Base-by-base conservation (phyloP, 2,113 vertebrate species). In the Pseudolaguvia tuberculata region DNA sequence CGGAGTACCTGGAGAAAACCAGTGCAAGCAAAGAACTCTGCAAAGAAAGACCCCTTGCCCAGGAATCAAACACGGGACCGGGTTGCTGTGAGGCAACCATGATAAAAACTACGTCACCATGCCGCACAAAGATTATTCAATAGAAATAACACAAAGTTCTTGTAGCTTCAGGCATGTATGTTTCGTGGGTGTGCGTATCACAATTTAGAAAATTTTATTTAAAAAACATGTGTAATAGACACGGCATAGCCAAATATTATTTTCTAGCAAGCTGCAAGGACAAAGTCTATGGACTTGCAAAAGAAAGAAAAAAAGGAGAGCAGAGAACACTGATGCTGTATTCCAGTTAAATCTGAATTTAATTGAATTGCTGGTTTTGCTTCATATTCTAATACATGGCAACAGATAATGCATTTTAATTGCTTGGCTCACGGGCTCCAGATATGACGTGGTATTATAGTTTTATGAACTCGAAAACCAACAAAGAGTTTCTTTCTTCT, bases 401-500 rank as follows among this genome's bases (percentile, higher is more conserved):
- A 62, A 66, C 75, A 70, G 75, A 78, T 81, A 78, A 81, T 75
- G 73, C 66, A 71, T 75, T 81, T 78, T 78, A 81, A 81, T 81
- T 75, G 72, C 77, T 61, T 50, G 23, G 70, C 29, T 57, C 65
- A 31, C 71, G 39, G 15, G 72, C 52, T 66, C 72, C 31, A 62
- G 79, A 80, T 77, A 70, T 70, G 79, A 80, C 69, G 75, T 80
- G 79, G 70, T 74, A 70, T 80, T 72, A 67, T 48, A 47, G 63
- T 73, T 70, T 80, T 73, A 77, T 77, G 23, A 62, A 47, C 79
- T 70, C 17, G 53, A 75, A 75, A 81, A 81, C 79, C 72, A 81
- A 81, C 79, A 81, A 81, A 81, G 79, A 70, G 51, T 81, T n/a
- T 70, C 73, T 81, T 81, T 81, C 73, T 81, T 78, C 72, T 75